Conservation (phyloP, 1,140 invertebrate species). For the Rhagoletis zephyria region DNA sequence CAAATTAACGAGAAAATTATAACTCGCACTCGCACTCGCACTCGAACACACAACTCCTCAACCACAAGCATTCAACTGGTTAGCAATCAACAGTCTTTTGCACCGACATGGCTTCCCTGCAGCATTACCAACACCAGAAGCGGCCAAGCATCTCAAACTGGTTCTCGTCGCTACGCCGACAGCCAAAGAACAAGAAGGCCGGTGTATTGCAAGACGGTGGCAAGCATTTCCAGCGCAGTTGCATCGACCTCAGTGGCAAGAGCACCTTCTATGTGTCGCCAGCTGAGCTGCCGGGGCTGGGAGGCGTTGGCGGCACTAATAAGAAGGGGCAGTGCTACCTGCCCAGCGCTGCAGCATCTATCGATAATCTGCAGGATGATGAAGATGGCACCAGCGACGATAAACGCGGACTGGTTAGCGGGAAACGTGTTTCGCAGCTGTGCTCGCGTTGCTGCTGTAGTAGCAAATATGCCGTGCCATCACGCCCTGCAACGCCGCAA, state of each 20-base stretch:
- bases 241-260: slow-evolving; percentile 66
- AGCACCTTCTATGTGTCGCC: slow-evolving; percentile 58
- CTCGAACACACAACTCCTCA: neutral
- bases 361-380: slow-evolving; percentile 60
- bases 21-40: slow-evolving; percentile 10
- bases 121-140: slow-evolving; percentile 74
- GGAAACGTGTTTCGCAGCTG: slow-evolving; percentile 59
- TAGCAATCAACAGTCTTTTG: neutral
- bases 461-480: slow-evolving; percentile 53
- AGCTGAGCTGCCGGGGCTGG: neutral
- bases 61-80: neutral
- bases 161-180: slow-evolving; percentile 83
- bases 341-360: slow-evolving; percentile 18
- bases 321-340: slow-evolving; percentile 39
- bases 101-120: slow-evolving; percentile 65
- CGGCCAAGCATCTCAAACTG: slow-evolving; percentile 80
- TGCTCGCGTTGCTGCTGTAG: slow-evolving; percentile 66
- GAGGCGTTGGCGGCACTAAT: neutral
- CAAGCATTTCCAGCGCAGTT: slow-evolving; percentile 72
- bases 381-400: slow-evolving; percentile 50
- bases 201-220: slow-evolving; percentile 59
- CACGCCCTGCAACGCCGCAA: slow-evolving; percentile 43
- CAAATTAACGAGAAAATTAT: slow-evolving; percentile 43
- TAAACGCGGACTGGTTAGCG: slow-evolving; percentile 56
- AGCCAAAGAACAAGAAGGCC: slow-evolving; percentile 75